These are phyloP conservation scores for Brachyrhaphis roseni DNA, from an alignment of 2,797 vertebrate species.

Conservation along the genomic window DNA sequence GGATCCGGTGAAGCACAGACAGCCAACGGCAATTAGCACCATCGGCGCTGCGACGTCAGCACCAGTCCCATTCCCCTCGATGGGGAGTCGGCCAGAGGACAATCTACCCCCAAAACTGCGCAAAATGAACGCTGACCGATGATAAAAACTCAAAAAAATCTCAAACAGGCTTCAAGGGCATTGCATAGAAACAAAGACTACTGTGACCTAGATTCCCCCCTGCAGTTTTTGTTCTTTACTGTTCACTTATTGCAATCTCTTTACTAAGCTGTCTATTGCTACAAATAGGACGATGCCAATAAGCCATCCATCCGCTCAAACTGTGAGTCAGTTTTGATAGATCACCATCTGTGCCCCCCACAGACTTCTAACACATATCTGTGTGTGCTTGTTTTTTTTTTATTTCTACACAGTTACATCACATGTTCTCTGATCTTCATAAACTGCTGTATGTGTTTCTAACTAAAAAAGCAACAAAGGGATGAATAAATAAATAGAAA, in stretches of 20 bases:
- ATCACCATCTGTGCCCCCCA: constrained; percentile 73
- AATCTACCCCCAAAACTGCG: constrained; percentile 83
- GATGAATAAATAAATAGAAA: constrained; percentile 13
- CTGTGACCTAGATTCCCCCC: constrained; percentile 49
- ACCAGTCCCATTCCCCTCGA: constrained; percentile 48
- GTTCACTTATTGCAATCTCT: constrained; percentile 51
- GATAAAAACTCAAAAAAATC: constrained; percentile 46
- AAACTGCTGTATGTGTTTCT: constrained; percentile 12
- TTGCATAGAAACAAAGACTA: constrained; percentile 61
- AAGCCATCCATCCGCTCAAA: constrained; percentile 78
- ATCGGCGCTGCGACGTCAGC: constrained; percentile 34
- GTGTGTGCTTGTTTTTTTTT: constrained; percentile 46
- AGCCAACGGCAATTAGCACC: constrained; percentile 43
- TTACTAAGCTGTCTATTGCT: constrained; percentile 52
- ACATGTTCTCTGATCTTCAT: constrained; percentile 30
- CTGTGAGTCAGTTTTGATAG: constrained; percentile 77
- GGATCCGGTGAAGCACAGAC: constrained; percentile 71
- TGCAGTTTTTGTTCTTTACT: constrained; percentile 46
- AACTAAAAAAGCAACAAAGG: constrained; percentile 42
- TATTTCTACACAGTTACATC: constrained; percentile 38
- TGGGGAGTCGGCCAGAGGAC: constrained; percentile 77
- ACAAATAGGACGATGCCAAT: constrained; percentile 65
- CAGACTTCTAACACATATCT: constrained; percentile 44
- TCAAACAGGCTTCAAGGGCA: constrained; percentile 63
- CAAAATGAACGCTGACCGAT: constrained; percentile 82